Conservation (phyloP, 2,113 vertebrate genomes). For the Tichodroma muraria region DNA sequence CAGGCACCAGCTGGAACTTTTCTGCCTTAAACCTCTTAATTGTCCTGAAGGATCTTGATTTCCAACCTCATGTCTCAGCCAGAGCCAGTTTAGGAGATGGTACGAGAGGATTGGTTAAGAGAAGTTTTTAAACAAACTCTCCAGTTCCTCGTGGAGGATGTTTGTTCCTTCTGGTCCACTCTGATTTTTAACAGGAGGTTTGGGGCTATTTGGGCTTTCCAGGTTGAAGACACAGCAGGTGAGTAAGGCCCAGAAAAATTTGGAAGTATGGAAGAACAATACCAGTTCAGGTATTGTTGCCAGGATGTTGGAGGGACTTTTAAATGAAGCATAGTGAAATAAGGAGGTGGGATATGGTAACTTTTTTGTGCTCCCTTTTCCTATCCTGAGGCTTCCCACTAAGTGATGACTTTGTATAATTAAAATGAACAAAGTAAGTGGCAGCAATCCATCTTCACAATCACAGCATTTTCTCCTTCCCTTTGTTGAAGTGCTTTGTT, state of each 20-base stretch:
- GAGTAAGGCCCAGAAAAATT: not conserved
- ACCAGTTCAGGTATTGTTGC: not conserved
- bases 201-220: not conserved
- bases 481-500: slow-evolving; percentile 74
- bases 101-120: not conserved
- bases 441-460: slow-evolving; percentile 54
- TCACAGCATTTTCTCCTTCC: slow-evolving; percentile 58
- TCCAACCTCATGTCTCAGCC: not conserved
- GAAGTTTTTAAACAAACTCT: not conserved
- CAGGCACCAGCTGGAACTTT: not conserved
- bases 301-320: not conserved
- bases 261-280: not conserved
- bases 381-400: slow-evolving; percentile 40
- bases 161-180: not conserved
- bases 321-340: slow-evolving; percentile 26
- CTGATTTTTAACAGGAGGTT: not conserved
- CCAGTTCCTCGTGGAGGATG: rapidly evolving
- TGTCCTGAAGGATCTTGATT: not conserved
- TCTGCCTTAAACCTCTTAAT: not conserved
- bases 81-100: not conserved
- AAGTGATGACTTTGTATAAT: slow-evolving; percentile 71
- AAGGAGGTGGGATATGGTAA: not conserved
- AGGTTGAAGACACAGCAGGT: not conserved
- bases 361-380: not conserved
- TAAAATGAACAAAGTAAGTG: slow-evolving; percentile 68